Percentiles rank a stretch among this genome's conserved stretches.
phyloP scores from a whole-genome alignment of 2,113 vertebrate genomes.

The Cranoglanis bouderius region DNA sequence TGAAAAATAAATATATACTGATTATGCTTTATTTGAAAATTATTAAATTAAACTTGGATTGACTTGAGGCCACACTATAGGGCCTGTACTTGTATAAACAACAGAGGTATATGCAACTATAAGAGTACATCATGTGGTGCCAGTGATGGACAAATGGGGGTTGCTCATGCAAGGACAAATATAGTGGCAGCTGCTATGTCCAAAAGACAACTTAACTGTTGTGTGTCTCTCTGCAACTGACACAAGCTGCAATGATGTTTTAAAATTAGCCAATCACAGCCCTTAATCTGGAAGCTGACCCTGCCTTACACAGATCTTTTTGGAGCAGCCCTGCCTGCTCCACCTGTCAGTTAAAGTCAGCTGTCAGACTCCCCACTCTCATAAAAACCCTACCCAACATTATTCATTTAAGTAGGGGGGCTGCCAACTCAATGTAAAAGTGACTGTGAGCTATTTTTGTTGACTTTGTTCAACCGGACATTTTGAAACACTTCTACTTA shows the following conservation, averaged over 20 bases:
- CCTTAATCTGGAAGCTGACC: background rate
- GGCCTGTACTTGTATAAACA: background rate
- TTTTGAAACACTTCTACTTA: background rate
- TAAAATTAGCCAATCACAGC: background rate
- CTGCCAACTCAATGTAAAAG: background rate
- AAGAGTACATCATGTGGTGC: background rate
- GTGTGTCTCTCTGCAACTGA: background rate
- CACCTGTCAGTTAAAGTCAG: constrained; percentile 18
- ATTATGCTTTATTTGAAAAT: background rate
- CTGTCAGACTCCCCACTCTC: background rate
- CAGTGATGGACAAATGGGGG: background rate
- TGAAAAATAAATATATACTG: background rate
- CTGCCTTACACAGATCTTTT: background rate
- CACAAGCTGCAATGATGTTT: constrained; percentile 14
- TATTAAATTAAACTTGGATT: background rate
- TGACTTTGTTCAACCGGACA: background rate
- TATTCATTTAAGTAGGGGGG: background rate
- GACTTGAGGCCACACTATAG: background rate
- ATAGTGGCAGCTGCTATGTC: constrained; percentile 22
- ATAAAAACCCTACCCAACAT: background rate
- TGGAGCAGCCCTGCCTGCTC: background rate
- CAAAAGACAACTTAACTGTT: constrained; percentile 12
- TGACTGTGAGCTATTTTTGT: background rate
- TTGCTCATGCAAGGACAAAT: background rate
- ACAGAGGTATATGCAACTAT: background rate